These are phyloP conservation scores for Tyto alba DNA, from an alignment of 2,113 vertebrate genomes.

Conservation along the genomic window DNA sequence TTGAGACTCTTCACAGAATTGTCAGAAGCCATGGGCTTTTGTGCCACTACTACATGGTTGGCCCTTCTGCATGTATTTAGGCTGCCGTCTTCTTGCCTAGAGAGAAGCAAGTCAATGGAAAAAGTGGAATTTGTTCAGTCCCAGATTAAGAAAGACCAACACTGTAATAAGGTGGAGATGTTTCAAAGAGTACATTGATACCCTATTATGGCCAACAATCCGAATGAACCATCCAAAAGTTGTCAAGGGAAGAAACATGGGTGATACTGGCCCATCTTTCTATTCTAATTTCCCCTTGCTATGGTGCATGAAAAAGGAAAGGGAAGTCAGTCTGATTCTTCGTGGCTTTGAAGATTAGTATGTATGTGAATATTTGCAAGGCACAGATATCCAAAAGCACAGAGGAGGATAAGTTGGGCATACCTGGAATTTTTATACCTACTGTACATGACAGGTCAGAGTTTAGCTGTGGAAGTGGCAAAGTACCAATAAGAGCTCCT, in stretches of 20 bases:
- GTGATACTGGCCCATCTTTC: not conserved
- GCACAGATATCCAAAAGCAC: not conserved
- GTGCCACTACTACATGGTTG: not conserved
- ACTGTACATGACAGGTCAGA: not conserved
- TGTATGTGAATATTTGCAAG: not conserved
- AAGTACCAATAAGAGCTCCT: not conserved
- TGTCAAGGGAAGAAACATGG: not conserved
- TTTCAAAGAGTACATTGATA: not conserved
- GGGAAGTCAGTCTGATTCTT: not conserved
- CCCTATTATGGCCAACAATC: not conserved
- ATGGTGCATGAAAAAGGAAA: not conserved
- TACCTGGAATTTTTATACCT: not conserved
- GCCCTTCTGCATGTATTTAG: not conserved
- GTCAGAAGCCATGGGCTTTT: not conserved
- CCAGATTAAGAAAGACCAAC: not conserved
- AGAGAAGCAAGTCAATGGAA: not conserved
- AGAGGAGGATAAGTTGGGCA: not conserved
- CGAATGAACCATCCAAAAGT: not conserved
- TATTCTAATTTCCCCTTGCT: not conserved
- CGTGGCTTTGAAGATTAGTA: not conserved
- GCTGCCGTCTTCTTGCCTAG: not conserved
- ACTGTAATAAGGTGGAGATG: not conserved
- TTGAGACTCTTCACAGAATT: not conserved
- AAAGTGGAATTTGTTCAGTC: not conserved
- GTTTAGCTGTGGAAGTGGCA: not conserved